phyloP scores from a whole-genome alignment of 2,797 vertebrate species.

The Phrynocephalus vlangalii region DNA sequence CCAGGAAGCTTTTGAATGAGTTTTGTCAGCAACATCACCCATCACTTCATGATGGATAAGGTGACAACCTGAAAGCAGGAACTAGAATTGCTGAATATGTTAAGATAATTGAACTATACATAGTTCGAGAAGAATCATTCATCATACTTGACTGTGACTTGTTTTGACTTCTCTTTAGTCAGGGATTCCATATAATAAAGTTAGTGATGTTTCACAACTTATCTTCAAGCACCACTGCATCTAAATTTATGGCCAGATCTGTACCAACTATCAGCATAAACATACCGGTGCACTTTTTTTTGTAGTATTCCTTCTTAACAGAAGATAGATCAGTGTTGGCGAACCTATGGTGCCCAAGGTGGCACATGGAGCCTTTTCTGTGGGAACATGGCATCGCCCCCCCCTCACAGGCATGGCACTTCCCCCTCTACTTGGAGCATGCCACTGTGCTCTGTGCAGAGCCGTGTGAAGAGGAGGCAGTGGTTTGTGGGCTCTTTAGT shows the following conservation, averaged over 20 bases:
- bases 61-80: not conserved
- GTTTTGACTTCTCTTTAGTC: not conserved
- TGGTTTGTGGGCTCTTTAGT: too few species aligned
- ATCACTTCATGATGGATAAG: not conserved
- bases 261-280: not conserved
- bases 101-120: not conserved
- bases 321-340: not conserved
- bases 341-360: too few species aligned
- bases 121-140: not conserved
- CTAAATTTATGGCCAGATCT: not conserved
- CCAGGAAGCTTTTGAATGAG: not conserved
- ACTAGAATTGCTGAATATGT: not conserved
- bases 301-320: not conserved
- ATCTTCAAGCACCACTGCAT: constrained; percentile 3
- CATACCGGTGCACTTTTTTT: not conserved
- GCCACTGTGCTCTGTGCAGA: too few species aligned
- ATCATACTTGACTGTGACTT: not conserved
- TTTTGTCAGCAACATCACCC: not conserved
- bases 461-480: too few species aligned
- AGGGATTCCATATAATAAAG: not conserved
- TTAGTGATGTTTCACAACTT: not conserved
- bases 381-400: too few species aligned
- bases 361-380: too few species aligned
- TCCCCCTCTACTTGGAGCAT: too few species aligned
- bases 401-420: too few species aligned